A percentile compares a stretch with the other conserved stretches of the same genome.
These are phyloP conservation scores for Stratiolaelaps scimitus DNA, from an alignment of 1,140 invertebrate species.

Conservation along the genomic window DNA sequence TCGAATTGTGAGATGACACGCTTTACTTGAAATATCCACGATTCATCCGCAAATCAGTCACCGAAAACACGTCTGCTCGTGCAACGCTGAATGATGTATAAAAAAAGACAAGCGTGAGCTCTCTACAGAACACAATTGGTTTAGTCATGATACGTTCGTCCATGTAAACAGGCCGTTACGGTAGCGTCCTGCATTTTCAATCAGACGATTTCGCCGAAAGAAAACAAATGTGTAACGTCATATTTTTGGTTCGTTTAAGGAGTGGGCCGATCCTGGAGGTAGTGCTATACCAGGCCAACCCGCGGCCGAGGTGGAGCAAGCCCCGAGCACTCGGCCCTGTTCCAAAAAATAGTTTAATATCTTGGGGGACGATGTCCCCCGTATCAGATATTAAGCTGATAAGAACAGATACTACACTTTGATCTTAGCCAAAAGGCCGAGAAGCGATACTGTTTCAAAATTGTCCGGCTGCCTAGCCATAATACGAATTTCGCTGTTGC, in stretches of 20 bases:
- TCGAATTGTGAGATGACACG: too few relatives aligned
- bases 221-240: not conserved
- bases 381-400: constrained; percentile 34
- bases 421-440: constrained; percentile 29
- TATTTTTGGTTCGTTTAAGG: constrained; percentile 10
- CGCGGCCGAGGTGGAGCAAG: constrained; percentile 33
- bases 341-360: constrained; percentile 34
- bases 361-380: constrained; percentile 33
- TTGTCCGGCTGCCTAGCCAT: not conserved
- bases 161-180: too few relatives aligned
- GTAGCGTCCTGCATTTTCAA: too few relatives aligned
- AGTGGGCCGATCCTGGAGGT: constrained; percentile 31
- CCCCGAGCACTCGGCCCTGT: constrained; percentile 31
- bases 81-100: too few relatives aligned
- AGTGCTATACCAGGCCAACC: constrained; percentile 34
- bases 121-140: too few relatives aligned
- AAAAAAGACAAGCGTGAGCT: too few relatives aligned
- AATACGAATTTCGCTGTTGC: too few relatives aligned
- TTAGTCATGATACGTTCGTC: too few relatives aligned
- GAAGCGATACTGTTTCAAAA: not conserved
- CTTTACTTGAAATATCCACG: too few relatives aligned
- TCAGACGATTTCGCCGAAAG: too few relatives aligned
- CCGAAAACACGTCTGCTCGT: too few relatives aligned
- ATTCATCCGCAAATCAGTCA: too few relatives aligned
- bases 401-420: constrained; percentile 33